Percentiles rank a stretch among this genome's conserved stretches.
Evolutionary conservation across 2,797 vertebrate genomes (phyloP).

Genomic region (Microcaecilia unicolor): DNA sequence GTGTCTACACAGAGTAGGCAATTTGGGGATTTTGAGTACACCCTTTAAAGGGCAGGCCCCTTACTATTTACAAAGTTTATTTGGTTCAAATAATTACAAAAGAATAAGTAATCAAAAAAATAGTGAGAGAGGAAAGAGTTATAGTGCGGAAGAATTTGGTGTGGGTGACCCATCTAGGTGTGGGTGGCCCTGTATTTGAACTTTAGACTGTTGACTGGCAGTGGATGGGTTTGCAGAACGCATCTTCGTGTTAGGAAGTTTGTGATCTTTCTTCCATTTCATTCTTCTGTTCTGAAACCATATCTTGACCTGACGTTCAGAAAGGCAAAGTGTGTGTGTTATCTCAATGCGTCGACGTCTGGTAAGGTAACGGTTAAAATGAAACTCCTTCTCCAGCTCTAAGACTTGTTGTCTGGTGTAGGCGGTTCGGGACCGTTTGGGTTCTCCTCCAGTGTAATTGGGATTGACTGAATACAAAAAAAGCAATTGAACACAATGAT

Average conservation of each 20-base stretch:
- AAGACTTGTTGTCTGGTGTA: slow-evolving; percentile 97
- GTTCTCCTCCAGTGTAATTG: slow-evolving; percentile 90
- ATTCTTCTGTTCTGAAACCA: slow-evolving; percentile 98
- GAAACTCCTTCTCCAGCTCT: slow-evolving; percentile 97
- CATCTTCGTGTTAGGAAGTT: slow-evolving; percentile 98
- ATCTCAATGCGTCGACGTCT: slow-evolving; percentile 94
- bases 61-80: slow-evolving; percentile 29
- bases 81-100: slow-evolving; percentile 32
- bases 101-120: slow-evolving; percentile 20
- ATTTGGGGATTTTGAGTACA: too few species aligned
- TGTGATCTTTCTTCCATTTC: slow-evolving; percentile 99
- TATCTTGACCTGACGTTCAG: slow-evolving; percentile 97
- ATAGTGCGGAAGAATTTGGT: slow-evolving; percentile 44
- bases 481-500: slow-evolving; percentile 60
- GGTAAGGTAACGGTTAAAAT: slow-evolving; percentile 97
- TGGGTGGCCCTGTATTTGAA: slow-evolving; percentile 76
- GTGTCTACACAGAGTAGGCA: slow-evolving; percentile 17
- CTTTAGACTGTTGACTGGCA: slow-evolving; percentile 76
- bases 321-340: slow-evolving; percentile 92
- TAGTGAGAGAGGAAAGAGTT: slow-evolving; percentile 11
- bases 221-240: slow-evolving; percentile 78
- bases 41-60: too few species aligned
- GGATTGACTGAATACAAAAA: slow-evolving; percentile 72
- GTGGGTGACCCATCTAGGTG: slow-evolving; percentile 60
- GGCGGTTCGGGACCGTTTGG: slow-evolving; percentile 96